These are phyloP conservation scores for Macquaria ambigua DNA, from an alignment of 2,113 vertebrate genomes.

Conservation along the genomic window DNA sequence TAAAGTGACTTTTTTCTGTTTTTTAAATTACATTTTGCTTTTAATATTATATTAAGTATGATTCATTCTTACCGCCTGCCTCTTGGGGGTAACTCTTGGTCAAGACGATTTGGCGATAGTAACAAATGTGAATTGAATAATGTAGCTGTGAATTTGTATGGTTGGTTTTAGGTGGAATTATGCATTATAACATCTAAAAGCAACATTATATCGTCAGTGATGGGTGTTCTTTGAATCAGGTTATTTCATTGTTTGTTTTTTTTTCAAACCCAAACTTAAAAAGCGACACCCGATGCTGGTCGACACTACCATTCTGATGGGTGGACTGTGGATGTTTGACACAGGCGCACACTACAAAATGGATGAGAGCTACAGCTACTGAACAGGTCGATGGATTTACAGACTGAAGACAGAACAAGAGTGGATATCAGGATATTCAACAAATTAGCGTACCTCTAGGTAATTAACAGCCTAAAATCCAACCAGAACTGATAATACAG, in stretches of 20 bases:
- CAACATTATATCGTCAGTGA: neutral
- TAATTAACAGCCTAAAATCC: neutral
- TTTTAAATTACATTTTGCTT: neutral
- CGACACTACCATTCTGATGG: neutral
- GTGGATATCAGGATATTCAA: neutral
- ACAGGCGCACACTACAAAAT: neutral
- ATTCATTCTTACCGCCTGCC: neutral
- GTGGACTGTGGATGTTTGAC: neutral
- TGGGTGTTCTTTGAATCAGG: too few relatives aligned
- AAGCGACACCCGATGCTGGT: neutral
- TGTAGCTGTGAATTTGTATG: neutral
- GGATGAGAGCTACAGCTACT: neutral
- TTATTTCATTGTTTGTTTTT: neutral
- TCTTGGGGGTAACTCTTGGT: neutral
- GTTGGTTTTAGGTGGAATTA: neutral
- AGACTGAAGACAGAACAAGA: neutral
- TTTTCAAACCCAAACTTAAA: neutral
- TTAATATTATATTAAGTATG: neutral
- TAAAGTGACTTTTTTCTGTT: neutral
- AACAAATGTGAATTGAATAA: constrained; percentile 1
- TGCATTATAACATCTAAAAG: neutral
- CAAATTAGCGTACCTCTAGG: neutral
- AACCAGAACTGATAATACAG: neutral
- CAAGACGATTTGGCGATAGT: neutral
- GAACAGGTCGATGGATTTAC: neutral